Percentiles rank a stretch among this genome's conserved stretches.
These are phyloP conservation scores for Tenthredo mesomela DNA, from an alignment of 2,888 invertebrate species.

Conservation along the genomic window DNA sequence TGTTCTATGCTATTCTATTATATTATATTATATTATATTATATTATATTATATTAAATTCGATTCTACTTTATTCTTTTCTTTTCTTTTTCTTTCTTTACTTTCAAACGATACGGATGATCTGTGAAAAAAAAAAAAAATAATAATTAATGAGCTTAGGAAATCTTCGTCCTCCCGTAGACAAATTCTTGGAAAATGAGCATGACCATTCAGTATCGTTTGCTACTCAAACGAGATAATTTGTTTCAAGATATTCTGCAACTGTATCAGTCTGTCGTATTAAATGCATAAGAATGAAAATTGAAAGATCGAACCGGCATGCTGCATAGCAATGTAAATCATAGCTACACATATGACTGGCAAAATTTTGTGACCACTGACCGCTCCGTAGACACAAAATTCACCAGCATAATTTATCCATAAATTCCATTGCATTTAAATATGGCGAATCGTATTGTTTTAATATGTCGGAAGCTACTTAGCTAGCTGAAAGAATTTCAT, in stretches of 20 bases:
- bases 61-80: too few species aligned
- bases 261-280: neutral
- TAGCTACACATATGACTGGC: conserved; percentile 62
- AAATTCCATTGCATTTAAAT: neutral
- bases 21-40: too few species aligned
- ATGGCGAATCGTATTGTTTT: neutral
- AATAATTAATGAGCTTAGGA: neutral
- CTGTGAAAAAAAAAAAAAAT: neutral
- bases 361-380: conserved; percentile 72
- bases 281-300: neutral
- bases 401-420: conserved; percentile 58
- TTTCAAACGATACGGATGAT: neutral
- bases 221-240: neutral
- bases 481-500: neutral
- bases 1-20: too few species aligned
- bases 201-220: neutral
- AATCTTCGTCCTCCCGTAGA: conserved; percentile 14
- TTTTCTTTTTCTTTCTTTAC: neutral
- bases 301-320: neutral
- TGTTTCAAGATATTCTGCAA: neutral
- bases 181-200: neutral
- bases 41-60: too few species aligned
- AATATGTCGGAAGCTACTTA: neutral
- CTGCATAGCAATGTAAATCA: neutral
- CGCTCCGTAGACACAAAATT: conserved; percentile 74